Evolutionary conservation across 1,140 invertebrate species (phyloP).

Genomic region (Galendromus occidentalis): DNA sequence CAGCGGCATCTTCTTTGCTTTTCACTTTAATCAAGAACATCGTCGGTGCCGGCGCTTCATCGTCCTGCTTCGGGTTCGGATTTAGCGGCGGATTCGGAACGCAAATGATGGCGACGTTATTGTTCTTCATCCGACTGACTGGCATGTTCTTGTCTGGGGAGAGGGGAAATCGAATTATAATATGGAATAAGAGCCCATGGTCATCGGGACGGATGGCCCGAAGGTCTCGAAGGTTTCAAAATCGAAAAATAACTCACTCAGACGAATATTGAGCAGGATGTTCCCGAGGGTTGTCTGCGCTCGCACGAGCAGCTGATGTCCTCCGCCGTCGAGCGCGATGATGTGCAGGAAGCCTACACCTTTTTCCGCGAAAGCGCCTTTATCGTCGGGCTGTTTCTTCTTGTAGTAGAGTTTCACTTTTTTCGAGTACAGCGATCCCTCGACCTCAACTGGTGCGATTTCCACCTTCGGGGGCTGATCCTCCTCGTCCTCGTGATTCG

Average conservation of each 20-base stretch:
- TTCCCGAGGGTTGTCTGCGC: not conserved
- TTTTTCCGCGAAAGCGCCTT: not conserved
- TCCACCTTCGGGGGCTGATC: not conserved
- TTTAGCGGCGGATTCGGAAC: not conserved
- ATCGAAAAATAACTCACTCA: not conserved
- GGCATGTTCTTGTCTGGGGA: not conserved
- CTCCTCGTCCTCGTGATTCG: not conserved
- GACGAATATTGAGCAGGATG: not conserved
- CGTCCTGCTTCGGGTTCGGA: not conserved
- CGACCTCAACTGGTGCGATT: not conserved
- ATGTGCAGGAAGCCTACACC: constrained; percentile 1
- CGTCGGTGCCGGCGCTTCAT: not conserved
- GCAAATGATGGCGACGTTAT: not conserved
- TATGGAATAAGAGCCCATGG: too few relatives aligned
- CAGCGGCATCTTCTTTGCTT: not conserved
- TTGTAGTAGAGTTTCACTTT: constrained; percentile 4
- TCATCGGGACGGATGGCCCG: too few relatives aligned
- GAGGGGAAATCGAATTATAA: too few relatives aligned
- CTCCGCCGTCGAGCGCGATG: not conserved
- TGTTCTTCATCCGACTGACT: not conserved
- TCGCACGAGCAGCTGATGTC: constrained; percentile 4
- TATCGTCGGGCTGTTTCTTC: not conserved
- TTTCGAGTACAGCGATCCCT: not conserved
- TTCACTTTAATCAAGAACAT: constrained; percentile 9
- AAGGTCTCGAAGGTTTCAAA: too few relatives aligned